Base-by-base conservation (phyloP, 2,113 vertebrate genomes). In the Callospermophilus lateralis region DNA sequence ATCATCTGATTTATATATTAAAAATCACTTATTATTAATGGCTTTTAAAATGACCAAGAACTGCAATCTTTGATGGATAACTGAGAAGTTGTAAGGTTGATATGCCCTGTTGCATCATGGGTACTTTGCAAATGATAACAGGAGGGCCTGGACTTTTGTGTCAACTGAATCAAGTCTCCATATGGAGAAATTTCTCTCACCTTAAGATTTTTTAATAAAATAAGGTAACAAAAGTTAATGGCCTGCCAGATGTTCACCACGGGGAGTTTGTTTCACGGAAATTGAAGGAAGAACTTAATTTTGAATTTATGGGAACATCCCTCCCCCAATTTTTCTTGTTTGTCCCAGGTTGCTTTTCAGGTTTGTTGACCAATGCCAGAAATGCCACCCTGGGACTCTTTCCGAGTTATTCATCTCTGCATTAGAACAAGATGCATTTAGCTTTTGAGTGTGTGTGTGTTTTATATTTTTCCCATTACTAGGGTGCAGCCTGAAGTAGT, bases 221-320 rank as follows among this genome's bases (percentile, higher is more conserved):
- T 61, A 94, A 67, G 97, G 97, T 84, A 97, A 83, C 42, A 96
- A 97, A 97, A 97, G 37, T 73, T 95, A 97, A 93, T 96, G 51
- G 2, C 34, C 24, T 97, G 58, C 39, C 92, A 98, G 94, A 65
- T 97, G 96, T 97, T 97, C 89, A 97, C 90, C 63, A 79, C 73
- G 11, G 85, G 84, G 87, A 97, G 83, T 58, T 97, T 91, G 80
- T 55, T 97, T 97, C 91, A 96, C 0, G 30, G 89, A 98, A 98
- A 97, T 39, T 95, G 77, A 97, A 97, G 87, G 88, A 98, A 48
- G 78, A 98, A 97, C 45, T 97, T 98, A 97, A 98, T 98, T 98
- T 98, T 97, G 65, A 96, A 98, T 98, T 97, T 98, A 97, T 96
- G 67, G 34, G 42, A 97, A 83, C 6, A n/a, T 95, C 96, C 30